Conservation (phyloP, 2,797 vertebrate genomes). For the Chiroxiphia lanceolata region DNA sequence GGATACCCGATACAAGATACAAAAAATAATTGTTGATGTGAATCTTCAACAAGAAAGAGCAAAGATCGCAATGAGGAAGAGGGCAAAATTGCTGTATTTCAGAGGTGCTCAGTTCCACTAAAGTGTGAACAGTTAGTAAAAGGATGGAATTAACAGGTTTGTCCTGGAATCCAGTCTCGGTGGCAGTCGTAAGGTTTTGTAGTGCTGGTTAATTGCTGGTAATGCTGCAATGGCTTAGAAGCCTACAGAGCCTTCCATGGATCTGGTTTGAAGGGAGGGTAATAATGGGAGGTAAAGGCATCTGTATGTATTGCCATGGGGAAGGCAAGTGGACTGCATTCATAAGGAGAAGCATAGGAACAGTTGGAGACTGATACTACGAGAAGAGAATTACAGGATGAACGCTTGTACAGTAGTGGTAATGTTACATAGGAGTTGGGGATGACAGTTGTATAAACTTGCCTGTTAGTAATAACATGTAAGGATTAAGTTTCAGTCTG, state of each 20-base stretch:
- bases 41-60: neutral
- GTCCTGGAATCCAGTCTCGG: neutral
- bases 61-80: neutral
- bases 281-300: neutral
- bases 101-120: neutral
- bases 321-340: neutral
- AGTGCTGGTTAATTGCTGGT: neutral
- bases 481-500: neutral
- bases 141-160: neutral
- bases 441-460: neutral
- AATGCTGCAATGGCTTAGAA: neutral
- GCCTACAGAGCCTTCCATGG: neutral
- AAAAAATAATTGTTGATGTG: neutral
- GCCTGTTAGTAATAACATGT: neutral
- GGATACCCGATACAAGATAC: neutral
- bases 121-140: neutral
- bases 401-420: neutral
- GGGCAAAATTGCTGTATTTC: neutral
- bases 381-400: neutral
- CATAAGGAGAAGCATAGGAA: neutral
- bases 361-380: neutral
- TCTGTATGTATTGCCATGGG: neutral
- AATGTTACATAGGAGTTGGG: neutral
- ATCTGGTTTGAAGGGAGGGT: neutral
- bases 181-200: neutral